These are phyloP conservation scores for Sisyra terminalis DNA, from an alignment of 2,888 invertebrate genomes.

Conservation along the genomic window DNA sequence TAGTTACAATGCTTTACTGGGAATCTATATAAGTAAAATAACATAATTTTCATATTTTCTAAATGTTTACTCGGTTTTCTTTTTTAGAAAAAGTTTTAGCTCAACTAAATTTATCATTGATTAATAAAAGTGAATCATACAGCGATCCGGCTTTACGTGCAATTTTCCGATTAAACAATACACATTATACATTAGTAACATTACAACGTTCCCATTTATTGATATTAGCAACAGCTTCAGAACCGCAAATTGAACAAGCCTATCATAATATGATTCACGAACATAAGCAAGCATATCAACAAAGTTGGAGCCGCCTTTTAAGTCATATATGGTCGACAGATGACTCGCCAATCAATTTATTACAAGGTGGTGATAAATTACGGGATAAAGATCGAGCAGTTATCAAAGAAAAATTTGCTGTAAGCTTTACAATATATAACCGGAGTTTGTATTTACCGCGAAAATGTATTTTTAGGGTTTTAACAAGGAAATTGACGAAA, in stretches of 20 bases:
- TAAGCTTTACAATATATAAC: slow-evolving; percentile 32
- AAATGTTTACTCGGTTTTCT: slow-evolving; percentile 9
- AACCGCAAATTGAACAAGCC: slow-evolving; percentile 71
- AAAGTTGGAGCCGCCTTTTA: slow-evolving; percentile 72
- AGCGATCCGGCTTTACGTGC: slow-evolving; percentile 72
- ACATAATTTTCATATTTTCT: slow-evolving; percentile 1
- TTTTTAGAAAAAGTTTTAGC: slow-evolving; percentile 68
- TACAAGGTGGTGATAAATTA: slow-evolving; percentile 47
- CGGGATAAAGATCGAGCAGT: slow-evolving; percentile 73
- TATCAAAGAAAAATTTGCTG: slow-evolving; percentile 79
- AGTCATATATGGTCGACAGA: slow-evolving; percentile 53
- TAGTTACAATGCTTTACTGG: slow-evolving; percentile 47
- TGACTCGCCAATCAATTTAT: slow-evolving; percentile 41
- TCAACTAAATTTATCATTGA: slow-evolving; percentile 74
- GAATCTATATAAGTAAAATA: slow-evolving; percentile 63
- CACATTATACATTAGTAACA: slow-evolving; percentile 86
- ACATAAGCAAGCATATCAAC: slow-evolving; percentile 56
- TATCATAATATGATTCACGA: slow-evolving; percentile 78
- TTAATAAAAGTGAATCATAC: slow-evolving; percentile 85
- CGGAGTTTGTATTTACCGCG: not conserved
- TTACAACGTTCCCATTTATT: slow-evolving; percentile 70
- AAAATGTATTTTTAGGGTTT: slow-evolving; percentile 49
- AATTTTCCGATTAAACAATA: slow-evolving; percentile 86
- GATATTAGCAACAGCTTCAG: slow-evolving; percentile 63
- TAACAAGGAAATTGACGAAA: slow-evolving; percentile 91